Evolutionary conservation across 2,888 invertebrate genomes (phyloP), one percentile per base, ranked within the genome.

Genomic region (Andricus quercusramuli): DNA sequence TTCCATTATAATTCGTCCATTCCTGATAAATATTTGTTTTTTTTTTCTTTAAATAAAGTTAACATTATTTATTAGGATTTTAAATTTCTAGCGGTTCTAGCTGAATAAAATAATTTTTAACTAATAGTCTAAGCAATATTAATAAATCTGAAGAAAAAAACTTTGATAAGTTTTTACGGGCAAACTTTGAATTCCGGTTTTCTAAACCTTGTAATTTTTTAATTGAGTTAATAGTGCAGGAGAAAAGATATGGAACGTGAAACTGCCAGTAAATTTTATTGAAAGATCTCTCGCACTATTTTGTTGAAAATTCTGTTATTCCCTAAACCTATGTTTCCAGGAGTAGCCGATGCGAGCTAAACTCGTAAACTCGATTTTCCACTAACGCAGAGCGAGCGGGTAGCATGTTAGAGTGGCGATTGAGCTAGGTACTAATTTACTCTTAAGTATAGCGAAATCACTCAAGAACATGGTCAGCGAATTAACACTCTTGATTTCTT

Each of bases 301-400:
- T 25, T 15, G 29, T 56, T 32, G 37, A 70, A 25, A 47, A 9
- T 62, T 64, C 65, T 64, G 77, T 78, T 17, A 65, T 77, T 68
- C 17, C 47, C 65, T 44, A 37, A 70, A 79, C 83, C 47, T 80
- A 80, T 80, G 86, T 86, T 90, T 90, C 83, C 90, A 90, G 90
- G 89, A 87, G 83, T 86, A 80, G 88, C 89, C 83, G 90, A 90
- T 85, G 84, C 87, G 85, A 90, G 88, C 87, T 90, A 88, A 85
- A 85, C 83, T 84, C 85, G 83, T 84, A 86, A 86, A 83, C 84
- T 86, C 83, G 83, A 79, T 89, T 87, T 86, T 83, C 89, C 86
- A 88, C 89, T 90, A 90, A 89, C 89, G 90, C 87, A 87, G 90
- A 87, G 83, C 85, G 85, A 84, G 86, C 83, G 86, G 85, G 83